These are phyloP conservation scores for Hydrotaea cyrtoneurina DNA, from an alignment of 2,888 invertebrate species.

Conservation along the genomic window DNA sequence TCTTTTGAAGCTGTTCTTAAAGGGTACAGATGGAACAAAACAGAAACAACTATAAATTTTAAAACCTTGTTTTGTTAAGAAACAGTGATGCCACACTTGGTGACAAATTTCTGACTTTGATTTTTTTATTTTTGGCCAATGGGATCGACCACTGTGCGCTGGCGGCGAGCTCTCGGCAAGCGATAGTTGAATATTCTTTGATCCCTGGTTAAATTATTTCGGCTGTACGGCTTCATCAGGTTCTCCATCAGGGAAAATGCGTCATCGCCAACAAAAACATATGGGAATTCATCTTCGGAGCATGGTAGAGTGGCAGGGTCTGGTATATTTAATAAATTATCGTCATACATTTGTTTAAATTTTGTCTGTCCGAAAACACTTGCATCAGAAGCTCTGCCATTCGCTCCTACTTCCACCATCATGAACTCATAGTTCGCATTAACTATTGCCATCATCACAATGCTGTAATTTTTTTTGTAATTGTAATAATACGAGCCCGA, in stretches of 20 bases:
- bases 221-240: background rate
- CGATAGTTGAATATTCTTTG: background rate
- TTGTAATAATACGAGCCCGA: too few species aligned
- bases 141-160: too few species aligned
- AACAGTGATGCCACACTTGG: too few species aligned
- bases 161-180: background rate
- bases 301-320: background rate
- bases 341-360: background rate
- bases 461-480: background rate
- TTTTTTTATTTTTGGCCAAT: too few species aligned
- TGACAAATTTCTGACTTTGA: too few species aligned
- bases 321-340: background rate
- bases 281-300: background rate
- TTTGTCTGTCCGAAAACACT: background rate
- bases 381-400: too few species aligned
- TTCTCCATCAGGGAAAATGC: background rate
- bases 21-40: too few species aligned
- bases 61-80: too few species aligned
- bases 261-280: conserved; percentile 3
- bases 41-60: too few species aligned
- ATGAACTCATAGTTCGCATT: background rate
- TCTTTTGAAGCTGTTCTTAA: too few species aligned
- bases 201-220: background rate
- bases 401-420: background rate
- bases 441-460: background rate